phyloP scores from a whole-genome alignment of 2,797 vertebrate genomes.

The Rhyacichthys aspro region DNA sequence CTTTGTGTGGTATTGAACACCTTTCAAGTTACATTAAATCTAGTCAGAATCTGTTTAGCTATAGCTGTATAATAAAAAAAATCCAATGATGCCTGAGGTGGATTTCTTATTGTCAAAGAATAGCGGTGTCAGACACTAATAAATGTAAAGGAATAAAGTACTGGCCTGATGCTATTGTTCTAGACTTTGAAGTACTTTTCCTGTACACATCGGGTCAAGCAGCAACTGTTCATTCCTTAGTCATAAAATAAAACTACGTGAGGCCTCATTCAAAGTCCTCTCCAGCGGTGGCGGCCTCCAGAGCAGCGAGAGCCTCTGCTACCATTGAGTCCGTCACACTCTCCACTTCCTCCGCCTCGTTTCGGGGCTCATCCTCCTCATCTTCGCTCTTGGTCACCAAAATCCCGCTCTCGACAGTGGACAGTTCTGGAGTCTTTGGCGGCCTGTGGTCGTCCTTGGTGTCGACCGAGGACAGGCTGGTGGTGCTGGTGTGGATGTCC shows the following conservation, averaged over 20 bases:
- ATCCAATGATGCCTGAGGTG: background rate
- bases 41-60: no score
- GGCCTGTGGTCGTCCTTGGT: conserved; percentile 59
- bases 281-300: conserved; percentile 92
- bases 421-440: conserved; percentile 44
- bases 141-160: background rate
- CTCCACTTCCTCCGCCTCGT: conserved; percentile 46
- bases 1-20: background rate
- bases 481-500: conserved; percentile 81
- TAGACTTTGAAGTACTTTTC: no score
- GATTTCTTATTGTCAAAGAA: background rate
- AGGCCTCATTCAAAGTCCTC: conserved; percentile 83
- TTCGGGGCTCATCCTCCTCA: conserved; percentile 27
- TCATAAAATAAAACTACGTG: background rate
- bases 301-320: conserved; percentile 91
- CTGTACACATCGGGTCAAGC: no score
- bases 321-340: conserved; percentile 87
- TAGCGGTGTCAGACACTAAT: background rate
- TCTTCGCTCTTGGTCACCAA: conserved; percentile 54
- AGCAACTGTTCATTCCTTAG: background rate
- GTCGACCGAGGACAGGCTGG: conserved; percentile 80
- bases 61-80: no score
- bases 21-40: no score
- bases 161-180: background rate
- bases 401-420: conserved; percentile 66